Base-by-base conservation (phyloP, 1,140 invertebrate species). In the Achatina immaculata region DNA sequence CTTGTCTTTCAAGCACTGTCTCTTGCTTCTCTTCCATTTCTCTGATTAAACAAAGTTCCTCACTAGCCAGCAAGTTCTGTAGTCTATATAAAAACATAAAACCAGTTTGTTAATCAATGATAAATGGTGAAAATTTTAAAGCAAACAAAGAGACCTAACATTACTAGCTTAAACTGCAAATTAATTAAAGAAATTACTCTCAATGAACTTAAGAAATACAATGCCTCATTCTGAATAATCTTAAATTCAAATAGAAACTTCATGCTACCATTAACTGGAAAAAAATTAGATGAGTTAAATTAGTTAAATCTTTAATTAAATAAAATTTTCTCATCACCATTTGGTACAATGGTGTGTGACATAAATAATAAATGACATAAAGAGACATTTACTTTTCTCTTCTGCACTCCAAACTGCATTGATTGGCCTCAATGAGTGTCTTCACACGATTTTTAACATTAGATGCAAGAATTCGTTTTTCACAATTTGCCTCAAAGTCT, bases 1-100 rank as follows among this genome's bases (percentile, higher is more conserved):
- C 90, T 72, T 91, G 90, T 43, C 90, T 79, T 80, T 91, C 90
- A 24, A 91, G 38, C 16, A 85, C 83, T 62, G 90, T 91, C 80
- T 90, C 89, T 74, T 90, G 86, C 73, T 86, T 86, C 3, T 79
- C 86, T 79, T 89, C 90, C 87, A 91, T 91, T 84, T 90, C 88
- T 31, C 62, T 68, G 11, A 90, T 48, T 69, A 87, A 89, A 51
- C 85, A 65, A 75, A 82, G 75, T 72, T 91, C 89, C 72, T 91
- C 90, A 73, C 76, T 42, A 74, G 71, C 77, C 55, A 91, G 76
- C 78, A 91, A 36, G 38, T 85, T 83, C 71, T 87, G 82, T 71
- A 91, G 81, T 74, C 90, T 91, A 65, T 34, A 81, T 42, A 73
- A 51, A 72, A 65, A n/a, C n/a, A n/a, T n/a, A n/a, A n/a, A n/a